Base-by-base conservation (phyloP, 2,113 vertebrate genomes). In the Tachuris rubrigastra region DNA sequence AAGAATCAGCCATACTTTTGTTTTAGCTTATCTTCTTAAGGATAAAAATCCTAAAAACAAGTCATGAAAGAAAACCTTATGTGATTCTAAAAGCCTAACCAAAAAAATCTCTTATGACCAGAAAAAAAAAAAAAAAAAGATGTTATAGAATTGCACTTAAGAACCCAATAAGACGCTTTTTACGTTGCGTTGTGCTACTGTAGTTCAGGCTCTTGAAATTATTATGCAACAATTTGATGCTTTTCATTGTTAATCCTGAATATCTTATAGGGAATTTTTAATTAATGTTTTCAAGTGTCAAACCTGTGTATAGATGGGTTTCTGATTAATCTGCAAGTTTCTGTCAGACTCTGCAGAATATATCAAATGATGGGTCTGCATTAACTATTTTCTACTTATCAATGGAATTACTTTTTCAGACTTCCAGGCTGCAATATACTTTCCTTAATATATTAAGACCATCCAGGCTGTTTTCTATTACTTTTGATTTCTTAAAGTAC, bases 81-180 rank as follows among this genome's bases (percentile, higher is more conserved):
- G 9, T 11, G 5, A 12, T 78, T 87, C 20, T 62, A 30, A 27
- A 46, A 82, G 12, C 6, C 17, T 52, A 53, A 73, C 7, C 73
- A 37, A 2, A 2, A 14, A 49, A 23, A 16, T 35, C 27, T 71
- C 14, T 11, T 4, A 18, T 14, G 8, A 41, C 14, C 20, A 80
- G 16, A 69, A 3, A 71, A 56, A 65, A 41, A 56, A 77, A 55
- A 25, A 69, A 3, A 71, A 56, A 65, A 41, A 56, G 73, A 55
- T 25, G 2, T 2, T 39, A 14, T 3, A 31, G 8, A 74, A 69
- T 5, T 58, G 27, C 10, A 69, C 58, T 58, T 21, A 80, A 71
- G 16, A 69, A 62, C 1, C 65, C 4, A 56, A 67, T 4, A 35
- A 1, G 2, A 11, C n/a, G 3, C 12, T 85, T 9, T 19, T n/a